Evolutionary conservation across 2,113 vertebrate genomes (phyloP), one percentile per base, ranked within the genome.

Genomic region (Calyptommatus sinebrachiatus): DNA sequence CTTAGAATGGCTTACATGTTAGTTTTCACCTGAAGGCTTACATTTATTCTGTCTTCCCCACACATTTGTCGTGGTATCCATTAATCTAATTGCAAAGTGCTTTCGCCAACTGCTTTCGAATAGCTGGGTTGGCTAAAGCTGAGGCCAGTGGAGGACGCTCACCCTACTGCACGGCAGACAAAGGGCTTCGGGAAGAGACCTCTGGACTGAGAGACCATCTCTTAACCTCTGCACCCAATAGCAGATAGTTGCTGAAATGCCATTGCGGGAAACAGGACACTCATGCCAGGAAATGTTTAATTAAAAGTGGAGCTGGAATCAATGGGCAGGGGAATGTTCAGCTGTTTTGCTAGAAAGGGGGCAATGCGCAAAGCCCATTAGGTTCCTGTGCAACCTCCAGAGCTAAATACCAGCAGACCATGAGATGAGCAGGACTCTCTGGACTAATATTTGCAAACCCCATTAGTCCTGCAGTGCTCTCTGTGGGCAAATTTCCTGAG

Each of bases 211-310:
- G 35, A 41, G 35, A 41, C 35, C 35, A 41, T 41, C 35, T 8
- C 46, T 1, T 60, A 35, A 31, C 11, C 1, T 2, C 45, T 41
- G 14, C 14, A 14, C 53, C 12, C 14, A 57, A 31, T 53, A 65
- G 63, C 63, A 28, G 53, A 65, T 14, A 26, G 26, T 61, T 20
- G 14, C 29, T 18, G 10, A 22, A 18, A 46, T 10, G 22, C 22
- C 50, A 28, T 12, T 22, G n/a, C 9, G n/a, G 57, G 57, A 11
- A 68, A 18, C n/a, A 8, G 28, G 12, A 7, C 68, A 20, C 57
- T 5, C 5, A 1, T 45, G 22, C 50, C 82, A 70, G 41, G 70
- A 87, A 85, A 73, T 78, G 84, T 76, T 87, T 90, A 83, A 88
- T 92, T 88, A 91, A 87, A 72, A 84, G 63, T 0, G 0, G 68